A percentile compares a stretch with the other conserved stretches of the same genome.
These are phyloP conservation scores for Triops longicaudatus DNA, from an alignment of 1,140 invertebrate genomes.

Conservation along the genomic window DNA sequence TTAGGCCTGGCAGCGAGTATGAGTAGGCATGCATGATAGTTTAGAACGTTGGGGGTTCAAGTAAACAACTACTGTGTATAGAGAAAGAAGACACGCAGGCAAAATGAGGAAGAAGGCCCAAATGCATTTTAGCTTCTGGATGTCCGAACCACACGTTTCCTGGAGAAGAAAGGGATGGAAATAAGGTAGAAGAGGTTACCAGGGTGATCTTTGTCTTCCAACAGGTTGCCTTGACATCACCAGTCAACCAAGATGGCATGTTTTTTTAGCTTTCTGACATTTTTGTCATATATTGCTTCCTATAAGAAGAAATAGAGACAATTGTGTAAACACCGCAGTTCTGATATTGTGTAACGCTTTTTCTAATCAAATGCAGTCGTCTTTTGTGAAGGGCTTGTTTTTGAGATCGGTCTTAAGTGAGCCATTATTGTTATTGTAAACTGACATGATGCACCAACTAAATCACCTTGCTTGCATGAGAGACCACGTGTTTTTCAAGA, in stretches of 20 bases:
- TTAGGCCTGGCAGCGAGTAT: neutral
- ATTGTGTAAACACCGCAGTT: neutral
- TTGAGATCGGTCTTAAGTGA: too few relatives aligned
- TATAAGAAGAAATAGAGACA: neutral
- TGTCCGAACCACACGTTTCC: neutral
- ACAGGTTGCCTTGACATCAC: slow-evolving; percentile 6
- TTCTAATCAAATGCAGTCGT: too few relatives aligned
- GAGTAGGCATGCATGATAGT: neutral
- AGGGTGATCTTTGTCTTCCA: slow-evolving; percentile 7
- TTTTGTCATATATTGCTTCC: neutral
- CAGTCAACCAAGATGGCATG: neutral
- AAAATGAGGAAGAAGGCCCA: neutral
- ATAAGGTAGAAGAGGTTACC: neutral
- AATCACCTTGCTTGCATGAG: too few relatives aligned
- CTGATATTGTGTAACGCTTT: too few relatives aligned
- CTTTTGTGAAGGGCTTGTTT: too few relatives aligned
- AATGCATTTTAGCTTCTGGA: neutral
- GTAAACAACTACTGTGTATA: neutral
- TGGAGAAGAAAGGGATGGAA: neutral
- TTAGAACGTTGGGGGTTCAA: neutral
- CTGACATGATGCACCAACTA: too few relatives aligned
- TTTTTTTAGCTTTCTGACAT: neutral
- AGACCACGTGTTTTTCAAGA: too few relatives aligned
- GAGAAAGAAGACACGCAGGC: neutral
- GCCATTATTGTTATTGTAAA: too few relatives aligned